These are phyloP conservation scores for Anser cygnoides DNA, from an alignment of 2,113 vertebrate species.

Conservation along the genomic window DNA sequence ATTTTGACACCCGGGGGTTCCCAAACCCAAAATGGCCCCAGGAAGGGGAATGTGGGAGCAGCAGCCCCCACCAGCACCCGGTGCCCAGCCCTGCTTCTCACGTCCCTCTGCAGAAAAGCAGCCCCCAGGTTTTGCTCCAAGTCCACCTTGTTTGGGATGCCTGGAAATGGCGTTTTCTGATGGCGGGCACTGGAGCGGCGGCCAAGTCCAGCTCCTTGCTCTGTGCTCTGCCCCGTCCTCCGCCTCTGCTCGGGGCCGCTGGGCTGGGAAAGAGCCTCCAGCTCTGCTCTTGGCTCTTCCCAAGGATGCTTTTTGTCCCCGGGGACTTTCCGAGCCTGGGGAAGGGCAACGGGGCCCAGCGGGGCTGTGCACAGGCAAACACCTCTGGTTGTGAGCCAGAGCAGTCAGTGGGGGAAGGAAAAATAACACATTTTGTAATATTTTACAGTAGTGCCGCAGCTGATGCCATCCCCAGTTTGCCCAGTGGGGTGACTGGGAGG, in stretches of 20 bases:
- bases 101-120: neutral
- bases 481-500: conserved; percentile 15
- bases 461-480: neutral
- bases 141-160: neutral
- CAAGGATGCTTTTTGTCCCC: neutral
- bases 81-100: neutral
- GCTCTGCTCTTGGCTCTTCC: neutral
- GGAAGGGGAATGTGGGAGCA: neutral
- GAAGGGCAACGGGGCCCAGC: neutral
- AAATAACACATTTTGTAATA: fast-evolving
- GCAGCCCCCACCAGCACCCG: too few relatives aligned
- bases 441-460: neutral
- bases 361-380: fast-evolving
- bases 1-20: fast-evolving
- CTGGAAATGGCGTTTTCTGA: neutral
- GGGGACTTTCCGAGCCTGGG: neutral
- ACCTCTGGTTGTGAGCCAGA: neutral
- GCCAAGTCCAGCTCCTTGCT: neutral
- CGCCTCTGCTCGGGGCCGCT: neutral
- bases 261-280: neutral
- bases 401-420: neutral
- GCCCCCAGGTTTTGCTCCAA: neutral
- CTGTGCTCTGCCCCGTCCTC: neutral
- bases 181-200: too few relatives aligned
- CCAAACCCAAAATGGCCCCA: neutral